Base-by-base conservation (phyloP, 2,113 vertebrate species). In the Ploceus nigricollis region DNA sequence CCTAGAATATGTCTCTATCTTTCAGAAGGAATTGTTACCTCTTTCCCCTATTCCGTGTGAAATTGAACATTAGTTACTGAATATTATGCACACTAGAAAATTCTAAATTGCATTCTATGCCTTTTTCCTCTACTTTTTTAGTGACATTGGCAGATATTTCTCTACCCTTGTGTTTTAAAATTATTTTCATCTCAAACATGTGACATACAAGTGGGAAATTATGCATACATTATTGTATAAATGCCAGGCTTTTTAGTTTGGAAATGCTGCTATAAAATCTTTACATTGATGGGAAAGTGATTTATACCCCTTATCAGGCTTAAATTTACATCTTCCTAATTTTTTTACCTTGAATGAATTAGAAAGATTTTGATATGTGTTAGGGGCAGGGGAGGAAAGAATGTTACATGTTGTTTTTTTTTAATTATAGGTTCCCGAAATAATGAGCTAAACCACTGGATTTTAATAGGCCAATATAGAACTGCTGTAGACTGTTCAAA, bases 121-220 rank as follows among this genome's bases (percentile, higher is more conserved):
- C 42, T 63, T 77, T 66, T 65, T 72, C 14, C 48, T 76, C 93
- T 64, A 47, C 82, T 37, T 94, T 97, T 94, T 95, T 72, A 75
- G 57, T 96, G 60, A 70, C 69, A 86, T 61, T 87, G 88, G 37
- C 76, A 96, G 88, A 93, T 87, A 96, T 94, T 96, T 97, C 71
- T 92, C 81, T 97, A 97, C 96, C 88, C 82, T 97, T 97, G 95
- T 89, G 79, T 97, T 97, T 97, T 93, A 93, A 97, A 97, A 97
- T 96, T 92, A 91, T 89, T 94, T 98, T 96, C 30, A 70, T 97
- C 75, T 97, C 90, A 94, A 95, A 58, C 35, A 97, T 96, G 71
- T 96, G 92, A 93, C 84, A 94, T 83, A 77, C 82, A 95, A 89
- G 61, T 88, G 28, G 61, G 8, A 98, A 97, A 98, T 97, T 97